A percentile compares a stretch with the other conserved stretches of the same genome.
phyloP scores from a whole-genome alignment of 2,888 invertebrate species.

The Drosophila mayaguana region DNA sequence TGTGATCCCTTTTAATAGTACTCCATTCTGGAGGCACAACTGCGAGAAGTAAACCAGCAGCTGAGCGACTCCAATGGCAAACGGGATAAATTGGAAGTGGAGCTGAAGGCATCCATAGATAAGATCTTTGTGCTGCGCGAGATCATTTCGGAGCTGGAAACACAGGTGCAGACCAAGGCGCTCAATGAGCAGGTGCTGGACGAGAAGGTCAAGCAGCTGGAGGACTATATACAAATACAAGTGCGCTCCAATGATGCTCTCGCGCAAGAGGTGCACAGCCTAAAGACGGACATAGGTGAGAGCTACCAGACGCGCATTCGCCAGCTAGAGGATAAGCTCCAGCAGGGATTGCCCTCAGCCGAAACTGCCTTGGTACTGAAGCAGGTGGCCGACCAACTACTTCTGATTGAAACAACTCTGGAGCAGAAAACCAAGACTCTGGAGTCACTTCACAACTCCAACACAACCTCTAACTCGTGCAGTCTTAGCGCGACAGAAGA shows the following conservation, averaged over 20 bases:
- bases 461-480: slow-evolving; percentile 88
- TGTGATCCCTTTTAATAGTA: slow-evolving; percentile 86
- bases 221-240: slow-evolving; percentile 81
- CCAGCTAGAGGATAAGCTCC: slow-evolving; percentile 85
- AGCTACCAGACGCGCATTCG: slow-evolving; percentile 81
- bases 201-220: slow-evolving; percentile 86
- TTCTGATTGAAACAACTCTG: slow-evolving; percentile 89
- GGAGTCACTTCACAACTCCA: slow-evolving; percentile 89
- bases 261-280: slow-evolving; percentile 82
- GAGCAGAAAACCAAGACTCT: slow-evolving; percentile 90
- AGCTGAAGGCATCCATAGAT: slow-evolving; percentile 91
- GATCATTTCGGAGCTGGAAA: slow-evolving; percentile 91
- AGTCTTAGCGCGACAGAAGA: slow-evolving; percentile 92
- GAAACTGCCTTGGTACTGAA: slow-evolving; percentile 86
- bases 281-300: slow-evolving; percentile 82
- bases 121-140: slow-evolving; percentile 91
- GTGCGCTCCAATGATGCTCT: slow-evolving; percentile 82
- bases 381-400: slow-evolving; percentile 86
- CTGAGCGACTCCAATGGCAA: slow-evolving; percentile 88
- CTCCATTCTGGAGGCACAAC: slow-evolving; percentile 91
- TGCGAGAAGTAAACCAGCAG: slow-evolving; percentile 89
- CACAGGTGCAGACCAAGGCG: slow-evolving; percentile 89
- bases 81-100: slow-evolving; percentile 89
- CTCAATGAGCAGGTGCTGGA: slow-evolving; percentile 88
- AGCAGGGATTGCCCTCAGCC: slow-evolving; percentile 85